Base-by-base conservation (phyloP, 2,888 invertebrate species). In the Hesperia comma region DNA sequence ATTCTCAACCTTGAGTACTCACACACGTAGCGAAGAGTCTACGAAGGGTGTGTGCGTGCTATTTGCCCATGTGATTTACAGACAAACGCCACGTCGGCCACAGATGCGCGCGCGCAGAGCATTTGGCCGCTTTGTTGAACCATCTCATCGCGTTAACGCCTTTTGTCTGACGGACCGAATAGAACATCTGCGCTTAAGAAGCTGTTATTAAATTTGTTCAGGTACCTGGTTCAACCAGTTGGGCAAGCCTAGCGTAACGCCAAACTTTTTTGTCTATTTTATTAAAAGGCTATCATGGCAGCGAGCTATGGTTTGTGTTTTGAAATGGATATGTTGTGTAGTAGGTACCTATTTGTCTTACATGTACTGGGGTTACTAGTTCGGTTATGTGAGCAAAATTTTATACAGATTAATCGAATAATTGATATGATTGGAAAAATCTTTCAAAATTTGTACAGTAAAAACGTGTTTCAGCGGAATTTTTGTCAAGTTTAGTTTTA, bases 31-130 rank as follows among this genome's bases (percentile, higher is more conserved):
- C 62, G 69, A 40, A 54, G 62, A 61, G 57, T 63, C 72, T 61
- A 69, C 71, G 64, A 67, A 64, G 68, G 70, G 69, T 40, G 80
- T 84, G 84, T 81, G 85, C 78, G 82, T 77, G 80, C 77, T 91
- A 85, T 92, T 91, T 92, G 85, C 80, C 77, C 83, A 82, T 85
- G 79, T 90, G 87, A 92, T 92, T 92, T 83, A 91, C 92, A 90
- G 85, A 84, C 87, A 90, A 90, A 90, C 81, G 82, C 86, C 77
- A 86, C 33, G 76, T 75, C 79, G 79, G 80, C 79, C 32, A 66
- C 64, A 60, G 74, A 76, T 78, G 75, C 74, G 84, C 83, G 85
- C 91, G 90, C 90, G 90, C 41, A 43, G 58, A 58, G 64, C 58
- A 58, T 64, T 86, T 85, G 79, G 78, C 79, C 77, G 76, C 84